Percentiles rank a stretch among this genome's conserved stretches.
Evolutionary conservation across 2,888 invertebrate species (phyloP).

Genomic region (Bombylius discolor): DNA sequence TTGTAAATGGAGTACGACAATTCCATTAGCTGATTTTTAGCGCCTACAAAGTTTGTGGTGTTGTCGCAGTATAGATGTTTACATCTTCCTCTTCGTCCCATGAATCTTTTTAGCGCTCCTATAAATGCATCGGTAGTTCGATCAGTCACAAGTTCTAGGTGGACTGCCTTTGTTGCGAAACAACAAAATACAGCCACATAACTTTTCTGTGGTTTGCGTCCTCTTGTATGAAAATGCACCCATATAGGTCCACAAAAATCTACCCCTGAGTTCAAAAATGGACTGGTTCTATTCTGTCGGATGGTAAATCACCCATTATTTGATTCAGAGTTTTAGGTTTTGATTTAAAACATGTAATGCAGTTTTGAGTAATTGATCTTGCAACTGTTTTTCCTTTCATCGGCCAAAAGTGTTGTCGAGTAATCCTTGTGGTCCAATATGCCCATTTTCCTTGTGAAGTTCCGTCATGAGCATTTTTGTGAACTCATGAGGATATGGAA

Average conservation of each 20-base stretch:
- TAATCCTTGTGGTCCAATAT: neutral
- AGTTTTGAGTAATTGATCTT: conserved; percentile 11
- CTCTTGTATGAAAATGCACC: conserved; percentile 1
- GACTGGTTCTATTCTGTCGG: conserved; percentile 5
- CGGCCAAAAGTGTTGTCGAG: conserved; percentile 17
- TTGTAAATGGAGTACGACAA: neutral
- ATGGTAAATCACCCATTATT: conserved; percentile 20
- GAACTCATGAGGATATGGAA: conserved; percentile 14
- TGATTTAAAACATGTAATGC: conserved; percentile 12
- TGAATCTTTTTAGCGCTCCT: conserved; percentile 11
- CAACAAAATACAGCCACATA: conserved; percentile 13
- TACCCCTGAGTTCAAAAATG: conserved; percentile 9
- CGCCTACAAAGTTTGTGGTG: conserved; percentile 3
- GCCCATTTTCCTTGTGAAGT: neutral
- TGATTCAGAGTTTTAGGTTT: conserved; percentile 11
- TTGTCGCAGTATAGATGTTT: conserved; percentile 4
- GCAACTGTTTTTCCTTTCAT: conserved; percentile 12
- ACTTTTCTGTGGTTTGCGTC: conserved; percentile 6
- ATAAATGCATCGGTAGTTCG: conserved; percentile 10
- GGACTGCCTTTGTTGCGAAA: conserved; percentile 11
- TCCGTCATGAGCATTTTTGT: conserved; percentile 8
- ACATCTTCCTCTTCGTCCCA: conserved; percentile 5
- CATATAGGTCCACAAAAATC: too few relatives aligned
- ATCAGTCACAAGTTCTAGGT: conserved; percentile 9
- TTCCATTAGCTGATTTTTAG: too few relatives aligned